Base-by-base conservation (phyloP, 2,113 vertebrate genomes). In the Marmota monax region DNA sequence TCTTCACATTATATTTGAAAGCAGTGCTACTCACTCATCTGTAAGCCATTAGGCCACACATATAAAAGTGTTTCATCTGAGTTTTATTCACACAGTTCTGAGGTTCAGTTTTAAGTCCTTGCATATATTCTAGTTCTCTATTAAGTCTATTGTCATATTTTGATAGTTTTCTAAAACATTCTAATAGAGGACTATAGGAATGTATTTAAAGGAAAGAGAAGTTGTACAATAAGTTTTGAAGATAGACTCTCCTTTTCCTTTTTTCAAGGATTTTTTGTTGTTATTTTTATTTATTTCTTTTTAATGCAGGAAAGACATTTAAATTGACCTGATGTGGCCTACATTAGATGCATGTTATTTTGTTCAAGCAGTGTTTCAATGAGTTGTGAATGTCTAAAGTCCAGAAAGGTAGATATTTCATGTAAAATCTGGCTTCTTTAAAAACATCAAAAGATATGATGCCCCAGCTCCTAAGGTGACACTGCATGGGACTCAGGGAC, bases 141-240 rank as follows among this genome's bases (percentile, higher is more conserved):
- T 23, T 74, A 70, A 84, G 7, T 82, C 22, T 39, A 27, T 53
- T 78, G 58, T 45, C 88, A 39, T 32, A 34, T 80, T 97, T 76
- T 42, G 48, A 25, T 56, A 29, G 34, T 39, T 91, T 48, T 79
- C 39, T 4, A 56, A 56, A 82, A 67, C 56, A 78, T 76, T 61
- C 84, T 42, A 86, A 3, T 27, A 63, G 10, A 74, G 22, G 90
- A 65, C 6, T 48, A 13, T 56, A n/a, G 45, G 58, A 13, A 37
- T 63, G 29, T 23, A 22, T 90, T 90, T 27, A 95, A 95, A 96
- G 61, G 37, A 93, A 86, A 82, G 77, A 37, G 65, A 89, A 96
- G 67, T 37, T 92, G 42, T 93, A 23, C 61, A 91, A n/a, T 9
- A 32, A 53, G 84, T 86, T 94, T 67, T 48, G 92, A 95, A 85